phyloP scores from a whole-genome alignment of 2,888 invertebrate genomes.

The Tinea pellionella region DNA sequence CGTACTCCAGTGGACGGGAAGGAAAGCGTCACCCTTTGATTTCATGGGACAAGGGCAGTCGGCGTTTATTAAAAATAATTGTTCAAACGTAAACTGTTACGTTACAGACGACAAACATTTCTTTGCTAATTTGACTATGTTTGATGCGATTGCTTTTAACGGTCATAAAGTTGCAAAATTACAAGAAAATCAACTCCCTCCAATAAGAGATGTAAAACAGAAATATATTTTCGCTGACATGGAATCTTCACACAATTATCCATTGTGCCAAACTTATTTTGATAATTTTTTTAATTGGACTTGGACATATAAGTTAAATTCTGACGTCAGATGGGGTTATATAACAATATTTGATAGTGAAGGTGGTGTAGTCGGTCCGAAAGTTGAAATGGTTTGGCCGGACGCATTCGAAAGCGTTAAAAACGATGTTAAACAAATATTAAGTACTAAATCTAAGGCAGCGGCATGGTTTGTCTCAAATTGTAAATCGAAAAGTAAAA shows the following conservation, averaged over 20 bases:
- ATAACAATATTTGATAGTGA: slow-evolving; percentile 38
- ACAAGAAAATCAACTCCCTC: slow-evolving; percentile 24
- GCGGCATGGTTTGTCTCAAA: slow-evolving; percentile 46
- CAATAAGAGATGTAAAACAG: slow-evolving; percentile 31
- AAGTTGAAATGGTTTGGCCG: slow-evolving; percentile 17
- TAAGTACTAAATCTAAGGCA: slow-evolving; percentile 31
- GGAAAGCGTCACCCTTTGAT: slow-evolving; percentile 29
- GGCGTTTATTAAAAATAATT: slow-evolving; percentile 43
- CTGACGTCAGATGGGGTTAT: slow-evolving; percentile 46
- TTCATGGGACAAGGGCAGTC: slow-evolving; percentile 36
- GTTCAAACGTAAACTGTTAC: slow-evolving; percentile 43
- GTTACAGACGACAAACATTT: slow-evolving; percentile 35
- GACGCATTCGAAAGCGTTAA: slow-evolving; percentile 10
- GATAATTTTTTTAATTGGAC: slow-evolving; percentile 57
- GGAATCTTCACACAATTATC: slow-evolving; percentile 30
- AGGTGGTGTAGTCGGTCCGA: slow-evolving; percentile 23
- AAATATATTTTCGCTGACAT: slow-evolving; percentile 47
- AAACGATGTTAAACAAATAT: slow-evolving; percentile 23
- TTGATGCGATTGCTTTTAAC: neutral
- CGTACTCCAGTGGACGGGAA: neutral
- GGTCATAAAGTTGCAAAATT: neutral
- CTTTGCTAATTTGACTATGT: slow-evolving; percentile 20
- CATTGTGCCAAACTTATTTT: slow-evolving; percentile 34
- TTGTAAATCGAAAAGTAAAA: neutral
- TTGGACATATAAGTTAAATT: slow-evolving; percentile 51